A percentile compares a stretch with the other conserved stretches of the same genome.
Conservation (phyloP, 2,888 invertebrate species). For the Calameuta filiformis region DNA sequence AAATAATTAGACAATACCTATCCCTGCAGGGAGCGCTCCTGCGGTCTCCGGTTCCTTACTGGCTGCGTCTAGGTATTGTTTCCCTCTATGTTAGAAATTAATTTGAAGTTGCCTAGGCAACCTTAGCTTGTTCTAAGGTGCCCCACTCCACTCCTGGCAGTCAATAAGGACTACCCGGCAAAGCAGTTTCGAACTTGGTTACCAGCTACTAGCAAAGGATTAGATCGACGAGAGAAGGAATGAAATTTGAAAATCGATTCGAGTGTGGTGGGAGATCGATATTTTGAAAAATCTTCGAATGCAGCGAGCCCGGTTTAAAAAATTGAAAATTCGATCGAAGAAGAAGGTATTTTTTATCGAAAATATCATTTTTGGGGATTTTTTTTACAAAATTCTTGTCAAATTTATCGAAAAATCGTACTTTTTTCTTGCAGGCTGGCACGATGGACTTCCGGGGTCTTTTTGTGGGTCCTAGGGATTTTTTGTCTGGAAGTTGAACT, state of each 20-base stretch:
- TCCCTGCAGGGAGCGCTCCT: neutral
- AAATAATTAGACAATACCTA: slow-evolving; percentile 41
- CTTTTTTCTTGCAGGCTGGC: neutral
- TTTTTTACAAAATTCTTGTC: rapidly evolving
- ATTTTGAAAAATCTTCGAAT: neutral
- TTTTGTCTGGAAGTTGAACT: slow-evolving; percentile 32
- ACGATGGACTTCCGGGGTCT: neutral
- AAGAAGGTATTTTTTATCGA: neutral
- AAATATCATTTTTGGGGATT: neutral
- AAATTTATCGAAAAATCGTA: neutral
- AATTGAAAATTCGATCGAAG: rapidly evolving
- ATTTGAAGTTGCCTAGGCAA: slow-evolving; percentile 60
- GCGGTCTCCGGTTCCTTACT: slow-evolving; percentile 8
- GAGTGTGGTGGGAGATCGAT: too few species aligned
- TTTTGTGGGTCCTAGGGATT: neutral
- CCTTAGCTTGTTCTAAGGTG: slow-evolving; percentile 39
- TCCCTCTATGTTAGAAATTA: slow-evolving; percentile 56
- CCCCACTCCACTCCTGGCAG: slow-evolving; percentile 46
- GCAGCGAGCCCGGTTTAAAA: rapidly evolving
- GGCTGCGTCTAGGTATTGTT: slow-evolving; percentile 42
- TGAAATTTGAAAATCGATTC: neutral
- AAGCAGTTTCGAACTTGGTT: slow-evolving; percentile 57
- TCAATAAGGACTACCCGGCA: slow-evolving; percentile 59
- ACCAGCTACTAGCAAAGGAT: slow-evolving; percentile 8
- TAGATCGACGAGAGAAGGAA: neutral